phyloP scores from a whole-genome alignment of 2,113 vertebrate genomes.

The Gymnorhina tibicen region DNA sequence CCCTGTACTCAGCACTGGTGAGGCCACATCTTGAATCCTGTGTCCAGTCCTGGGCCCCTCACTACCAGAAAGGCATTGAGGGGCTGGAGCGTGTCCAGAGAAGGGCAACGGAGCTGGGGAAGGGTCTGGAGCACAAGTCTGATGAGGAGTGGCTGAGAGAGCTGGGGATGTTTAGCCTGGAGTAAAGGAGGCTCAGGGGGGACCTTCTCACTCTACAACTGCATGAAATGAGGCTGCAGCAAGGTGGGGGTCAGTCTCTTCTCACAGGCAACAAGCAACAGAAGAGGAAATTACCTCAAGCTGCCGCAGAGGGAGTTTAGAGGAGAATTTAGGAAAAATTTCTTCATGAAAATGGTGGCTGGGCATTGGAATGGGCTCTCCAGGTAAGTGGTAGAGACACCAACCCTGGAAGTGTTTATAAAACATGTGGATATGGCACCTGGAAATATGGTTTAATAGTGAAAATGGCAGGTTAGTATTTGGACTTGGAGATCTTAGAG shows the following conservation, averaged over 20 bases:
- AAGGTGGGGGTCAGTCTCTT: accelerated
- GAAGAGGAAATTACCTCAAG: background rate
- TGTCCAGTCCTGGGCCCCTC: background rate
- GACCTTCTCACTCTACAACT: accelerated
- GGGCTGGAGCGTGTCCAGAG: accelerated
- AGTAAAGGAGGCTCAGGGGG: background rate
- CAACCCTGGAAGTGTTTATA: background rate
- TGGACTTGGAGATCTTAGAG: background rate
- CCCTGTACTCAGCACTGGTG: accelerated
- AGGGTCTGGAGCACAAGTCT: background rate
- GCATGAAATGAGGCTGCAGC: accelerated
- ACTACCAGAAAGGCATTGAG: accelerated
- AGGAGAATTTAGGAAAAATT: background rate
- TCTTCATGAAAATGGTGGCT: accelerated
- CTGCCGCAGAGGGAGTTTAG: background rate
- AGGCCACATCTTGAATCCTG: accelerated
- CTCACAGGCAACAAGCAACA: background rate
- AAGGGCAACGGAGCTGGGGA: accelerated
- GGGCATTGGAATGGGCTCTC: background rate
- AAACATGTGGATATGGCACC: background rate
- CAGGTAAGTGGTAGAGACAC: background rate
- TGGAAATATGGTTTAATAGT: background rate
- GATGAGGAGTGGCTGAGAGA: accelerated
- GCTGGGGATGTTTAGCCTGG: accelerated
- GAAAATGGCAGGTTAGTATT: background rate